Base-by-base conservation (phyloP, 1,140 invertebrate genomes). In the Antheraea mylitta region DNA sequence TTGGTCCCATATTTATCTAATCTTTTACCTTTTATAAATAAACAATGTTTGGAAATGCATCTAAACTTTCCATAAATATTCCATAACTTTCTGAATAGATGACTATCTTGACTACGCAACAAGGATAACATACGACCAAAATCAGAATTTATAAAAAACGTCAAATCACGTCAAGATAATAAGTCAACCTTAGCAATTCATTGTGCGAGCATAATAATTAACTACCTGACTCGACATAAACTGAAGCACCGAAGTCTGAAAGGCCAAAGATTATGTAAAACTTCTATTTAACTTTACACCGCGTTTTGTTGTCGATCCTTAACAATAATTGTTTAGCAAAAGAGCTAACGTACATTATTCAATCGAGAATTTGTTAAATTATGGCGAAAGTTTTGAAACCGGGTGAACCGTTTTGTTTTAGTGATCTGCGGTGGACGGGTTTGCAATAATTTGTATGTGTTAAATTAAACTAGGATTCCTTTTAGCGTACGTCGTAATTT, bases 141-240 rank as follows among this genome's bases (percentile, higher is more conserved):
- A 76, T 74, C 71, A 73, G 71, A 64, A 72, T 70, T 74, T 69
- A 60, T 37, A 70, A 77, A 83, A 83, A 76, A 72, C 78, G 75
- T 70, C 71, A 66, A 80, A 72, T 82, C 80, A 84, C 78, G 82
- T 74, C 59, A 73, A 79, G 75, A 83, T 82, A 84, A 83, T 83
- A 70, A 77, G 70, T 74, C 71, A 71, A 79, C 73, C 85, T 85
- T 77, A 68, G 80, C 85, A 83, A 87, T 77, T 90, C 85, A 88
- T 82, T 83, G 80, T 86, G 83, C 78, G 79, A 75, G 70, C 78
- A 80, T 84, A 87, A 87, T 86, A 90, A 90, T 90, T 89, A 89
- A 84, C 85, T 76, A 78, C 65, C 83, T 90, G 86, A 89, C 85
- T 87, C 80, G 72, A 82, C 83, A 84, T 67, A 87, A 87, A 80